Evolutionary conservation across 2,113 vertebrate genomes (phyloP).

Genomic region (Ammodytes dubius): DNA sequence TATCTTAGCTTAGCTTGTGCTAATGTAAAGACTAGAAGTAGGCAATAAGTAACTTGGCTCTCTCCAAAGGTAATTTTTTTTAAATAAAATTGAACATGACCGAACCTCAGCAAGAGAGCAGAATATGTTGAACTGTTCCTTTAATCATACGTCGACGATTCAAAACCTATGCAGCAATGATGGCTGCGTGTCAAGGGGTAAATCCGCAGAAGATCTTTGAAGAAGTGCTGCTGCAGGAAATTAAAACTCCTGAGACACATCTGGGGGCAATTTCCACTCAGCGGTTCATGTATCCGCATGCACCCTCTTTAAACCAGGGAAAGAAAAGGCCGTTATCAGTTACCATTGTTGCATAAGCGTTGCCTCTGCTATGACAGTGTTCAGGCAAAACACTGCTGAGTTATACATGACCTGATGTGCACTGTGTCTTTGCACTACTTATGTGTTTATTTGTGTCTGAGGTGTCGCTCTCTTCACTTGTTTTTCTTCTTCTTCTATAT

Average conservation of each 20-base stretch:
- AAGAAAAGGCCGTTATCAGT: slow-evolving; percentile 4
- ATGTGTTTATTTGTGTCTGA: too few species aligned
- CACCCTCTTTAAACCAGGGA: background rate
- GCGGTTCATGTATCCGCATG: slow-evolving; percentile 16
- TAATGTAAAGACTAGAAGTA: background rate
- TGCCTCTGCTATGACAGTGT: background rate
- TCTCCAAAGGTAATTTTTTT: background rate
- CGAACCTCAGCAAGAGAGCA: background rate
- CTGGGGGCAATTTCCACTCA: slow-evolving; percentile 33
- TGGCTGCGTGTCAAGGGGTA: too few species aligned
- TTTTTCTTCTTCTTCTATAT: too few species aligned
- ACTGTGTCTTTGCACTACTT: too few species aligned
- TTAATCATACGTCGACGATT: background rate
- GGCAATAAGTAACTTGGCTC: background rate
- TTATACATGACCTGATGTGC: background rate
- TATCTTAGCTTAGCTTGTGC: too few species aligned
- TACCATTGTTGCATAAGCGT: background rate
- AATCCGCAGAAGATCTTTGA: slow-evolving; percentile 1
- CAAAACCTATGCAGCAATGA: background rate
- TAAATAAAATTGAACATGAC: too few species aligned
- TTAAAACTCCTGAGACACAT: slow-evolving; percentile 32
- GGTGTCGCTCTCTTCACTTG: too few species aligned
- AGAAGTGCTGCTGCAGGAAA: slow-evolving; percentile 52
- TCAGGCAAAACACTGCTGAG: background rate
- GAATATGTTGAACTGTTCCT: background rate